Evolutionary conservation across 2,888 invertebrate genomes (phyloP).

Genomic region (Nymphalis c-album): DNA sequence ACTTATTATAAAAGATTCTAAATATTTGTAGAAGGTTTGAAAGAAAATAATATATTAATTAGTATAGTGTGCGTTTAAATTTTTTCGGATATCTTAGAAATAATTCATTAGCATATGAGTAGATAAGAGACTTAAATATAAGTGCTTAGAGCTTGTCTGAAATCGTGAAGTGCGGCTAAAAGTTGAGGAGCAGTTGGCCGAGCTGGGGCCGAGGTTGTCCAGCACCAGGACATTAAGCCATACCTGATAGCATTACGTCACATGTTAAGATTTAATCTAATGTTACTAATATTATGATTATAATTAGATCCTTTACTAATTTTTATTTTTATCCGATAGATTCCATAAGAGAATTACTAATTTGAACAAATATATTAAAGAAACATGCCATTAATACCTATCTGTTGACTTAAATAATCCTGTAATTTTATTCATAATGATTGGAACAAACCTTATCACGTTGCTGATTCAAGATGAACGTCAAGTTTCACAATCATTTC

Average conservation of each 20-base stretch:
- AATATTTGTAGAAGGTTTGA: not conserved
- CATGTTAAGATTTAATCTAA: not conserved
- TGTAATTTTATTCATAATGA: too few species aligned
- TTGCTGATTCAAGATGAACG: too few species aligned
- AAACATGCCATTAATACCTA: too few species aligned
- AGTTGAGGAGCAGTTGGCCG: conserved; percentile 87
- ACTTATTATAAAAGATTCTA: not conserved
- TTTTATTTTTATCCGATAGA: too few species aligned
- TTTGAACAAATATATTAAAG: too few species aligned
- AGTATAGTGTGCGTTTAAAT: conserved; percentile 2
- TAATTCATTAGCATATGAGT: not conserved
- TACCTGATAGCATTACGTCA: conserved; percentile 72
- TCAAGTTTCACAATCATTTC: too few species aligned
- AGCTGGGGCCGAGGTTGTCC: conserved; percentile 84
- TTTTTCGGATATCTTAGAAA: not conserved
- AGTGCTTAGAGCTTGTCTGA: conserved; percentile 86
- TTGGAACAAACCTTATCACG: too few species aligned
- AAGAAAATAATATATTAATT: not conserved
- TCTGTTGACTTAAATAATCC: too few species aligned
- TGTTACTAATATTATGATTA: not conserved
- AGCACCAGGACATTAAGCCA: conserved; percentile 88
- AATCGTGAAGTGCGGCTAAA: conserved; percentile 86
- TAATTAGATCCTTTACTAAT: not conserved
- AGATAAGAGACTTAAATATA: conserved; percentile 75
- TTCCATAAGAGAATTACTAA: too few species aligned